Percentiles rank a stretch among this genome's conserved stretches.
phyloP scores from a whole-genome alignment of 2,888 invertebrate species.

The Volucella inflata region DNA sequence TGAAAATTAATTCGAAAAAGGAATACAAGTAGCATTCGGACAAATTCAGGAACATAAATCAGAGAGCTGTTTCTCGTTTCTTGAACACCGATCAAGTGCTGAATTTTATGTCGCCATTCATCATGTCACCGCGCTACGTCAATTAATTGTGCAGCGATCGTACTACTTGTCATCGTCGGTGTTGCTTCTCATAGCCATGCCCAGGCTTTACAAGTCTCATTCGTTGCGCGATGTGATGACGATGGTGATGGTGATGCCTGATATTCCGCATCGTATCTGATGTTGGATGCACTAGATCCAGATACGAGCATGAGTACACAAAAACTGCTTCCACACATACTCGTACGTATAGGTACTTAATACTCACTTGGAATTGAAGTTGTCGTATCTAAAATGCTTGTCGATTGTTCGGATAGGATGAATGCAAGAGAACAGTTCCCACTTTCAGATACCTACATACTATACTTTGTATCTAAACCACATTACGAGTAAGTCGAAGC shows the following conservation, averaged over 20 bases:
- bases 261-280: slow-evolving; percentile 13
- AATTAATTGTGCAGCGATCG: slow-evolving; percentile 72
- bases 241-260: slow-evolving; percentile 13
- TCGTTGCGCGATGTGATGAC: slow-evolving; percentile 18
- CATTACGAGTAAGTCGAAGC: slow-evolving; percentile 27
- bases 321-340: slow-evolving; percentile 1
- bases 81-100: slow-evolving; percentile 54
- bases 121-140: slow-evolving; percentile 74
- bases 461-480: slow-evolving; percentile 8
- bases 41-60: slow-evolving; percentile 55
- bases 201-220: not conserved
- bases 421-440: slow-evolving; percentile 69
- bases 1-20: slow-evolving; percentile 42
- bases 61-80: slow-evolving; percentile 21
- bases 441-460: slow-evolving; percentile 47
- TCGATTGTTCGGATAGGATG: slow-evolving; percentile 71
- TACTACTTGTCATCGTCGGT: slow-evolving; percentile 73
- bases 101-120: slow-evolving; percentile 72
- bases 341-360: slow-evolving; percentile 3
- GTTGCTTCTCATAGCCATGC: slow-evolving; percentile 60
- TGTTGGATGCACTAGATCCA: slow-evolving; percentile 47
- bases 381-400: slow-evolving; percentile 58
- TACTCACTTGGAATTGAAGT: slow-evolving; percentile 2
- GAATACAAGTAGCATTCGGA: not conserved
- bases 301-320: slow-evolving; percentile 1